Base-by-base conservation (phyloP, 2,797 vertebrate genomes). In the Tarsius wallacei region DNA sequence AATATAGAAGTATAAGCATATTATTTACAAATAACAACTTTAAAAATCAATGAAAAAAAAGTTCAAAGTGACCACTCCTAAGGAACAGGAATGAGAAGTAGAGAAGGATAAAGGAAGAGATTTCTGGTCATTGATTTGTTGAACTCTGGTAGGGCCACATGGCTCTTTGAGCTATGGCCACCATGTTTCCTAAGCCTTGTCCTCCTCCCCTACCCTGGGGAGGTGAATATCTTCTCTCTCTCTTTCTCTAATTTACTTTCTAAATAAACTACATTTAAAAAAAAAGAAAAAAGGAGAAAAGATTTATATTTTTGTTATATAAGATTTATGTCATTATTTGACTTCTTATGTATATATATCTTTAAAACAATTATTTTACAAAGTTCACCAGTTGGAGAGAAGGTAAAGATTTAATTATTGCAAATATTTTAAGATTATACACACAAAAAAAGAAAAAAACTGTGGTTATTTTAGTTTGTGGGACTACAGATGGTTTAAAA, bases 391-490 rank as follows among this genome's bases (percentile, higher is more conserved):
- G 8, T 55, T 91, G 47, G 14, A 87, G 26, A 51, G 3, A 71
- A 64, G 49, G 49, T 59, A 76, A 91, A 78, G n/a, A 87, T 63
- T 61, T 88, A 22, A 88, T 68, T 77, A 78, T 7, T 87, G n/a
- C 28, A 94, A 95, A 71, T 76, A 90, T 36, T 61, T 76, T 64
- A 94, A 70, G 17, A 16, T 71, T 82, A 90, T 19, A 77, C 4
- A 85, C 1, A 51, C 14, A 81, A 93, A 91, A 94, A 59, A 0
- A 85, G 84, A 74, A 93, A 24, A 81, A 64, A 74, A 84, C 33
- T 31, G 13, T 33, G 28, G 21, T 87, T 94, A 91, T 87, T 81
- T 96, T 90, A 87, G 31, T 66, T 49, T 53, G 6, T 57, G 11
- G 19, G 7, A 74, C 33, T 80, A 96, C 3, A 76, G 16, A 70